Evolutionary conservation across 37 sponge, comb jelly and placozoan species (phyloP), one percentile per base, ranked within the genome.

Genomic region (Geodia barretti): DNA sequence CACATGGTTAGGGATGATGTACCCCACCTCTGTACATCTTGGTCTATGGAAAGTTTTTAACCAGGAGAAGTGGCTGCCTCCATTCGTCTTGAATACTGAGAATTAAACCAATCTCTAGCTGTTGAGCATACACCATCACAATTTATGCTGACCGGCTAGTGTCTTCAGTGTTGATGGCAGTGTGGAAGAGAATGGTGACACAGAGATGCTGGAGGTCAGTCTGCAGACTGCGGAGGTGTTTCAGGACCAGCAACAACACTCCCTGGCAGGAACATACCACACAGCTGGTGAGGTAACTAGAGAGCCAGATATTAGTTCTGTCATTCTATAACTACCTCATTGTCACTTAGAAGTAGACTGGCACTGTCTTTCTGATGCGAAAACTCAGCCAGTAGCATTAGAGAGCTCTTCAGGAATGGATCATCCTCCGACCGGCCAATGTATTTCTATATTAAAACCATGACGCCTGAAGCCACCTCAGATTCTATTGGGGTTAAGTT

Each of bases 1-100:
- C 4, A 19, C 38, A 70, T 30, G 20, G 30, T 32, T 70, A 30
- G 24, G 21, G 8, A 70, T 3, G 8, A 8, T 23, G 3, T 70
- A 14, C 28, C 75, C 25, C 59, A 88, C 88, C 62, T 72, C 59
- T 66, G 77, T 3, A 73, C 79, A 23, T 35, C 40, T 3, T 41
- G 43, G 31, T 41, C 41, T 5, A 9, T 35, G 78, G 65, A 47
- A 83, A 88, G 62, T 88, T 40, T 43, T 83, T 88, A 43, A 88
- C 68, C 40, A 88, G 37, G 4, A 76, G 79, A 1, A 88, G 79
- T 23, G 84, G 73, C 60, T 88, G 83, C 26, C 73, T 74, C 73
- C 69, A 83, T 21, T 68, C 63, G 2, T 82, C 83, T 28, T 59
- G 34, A 1, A n/a, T 29, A 21, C 33, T 72, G 43, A 73, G 61